Conservation (phyloP, 2,797 vertebrate genomes). For the Muscicapa striata region DNA sequence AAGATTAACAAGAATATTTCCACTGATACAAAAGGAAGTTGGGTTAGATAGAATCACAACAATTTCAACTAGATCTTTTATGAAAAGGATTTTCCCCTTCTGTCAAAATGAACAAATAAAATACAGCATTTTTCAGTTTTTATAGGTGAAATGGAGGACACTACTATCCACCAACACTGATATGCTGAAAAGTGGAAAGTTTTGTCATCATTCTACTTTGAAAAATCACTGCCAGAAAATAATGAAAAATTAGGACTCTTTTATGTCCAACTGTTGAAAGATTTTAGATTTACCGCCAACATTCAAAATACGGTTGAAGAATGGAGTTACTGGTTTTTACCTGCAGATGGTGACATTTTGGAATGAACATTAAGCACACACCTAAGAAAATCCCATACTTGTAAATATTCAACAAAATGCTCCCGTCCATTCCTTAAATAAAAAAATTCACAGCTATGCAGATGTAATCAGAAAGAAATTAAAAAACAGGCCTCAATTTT, state of each 20-base stretch:
- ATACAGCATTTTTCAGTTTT: not conserved
- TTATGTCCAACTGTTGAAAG: not conserved
- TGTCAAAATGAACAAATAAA: not conserved
- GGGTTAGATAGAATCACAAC: not conserved
- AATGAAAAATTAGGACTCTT: not conserved
- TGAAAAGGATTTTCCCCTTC: not conserved
- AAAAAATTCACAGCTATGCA: not conserved
- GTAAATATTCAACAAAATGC: not conserved
- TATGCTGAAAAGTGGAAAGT: not conserved
- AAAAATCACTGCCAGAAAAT: conserved; percentile 1
- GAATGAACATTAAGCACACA: not conserved
- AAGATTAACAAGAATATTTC: conserved; percentile 24
- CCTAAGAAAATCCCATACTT: not conserved
- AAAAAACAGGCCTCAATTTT: not conserved
- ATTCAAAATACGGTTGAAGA: not conserved
- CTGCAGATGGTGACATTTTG: not conserved
- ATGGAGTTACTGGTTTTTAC: not conserved
- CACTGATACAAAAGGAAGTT: not conserved
- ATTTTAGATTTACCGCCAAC: not conserved
- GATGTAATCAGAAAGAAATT: not conserved
- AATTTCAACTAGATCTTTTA: not conserved
- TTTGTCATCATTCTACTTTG: not conserved
- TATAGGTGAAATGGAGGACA: not conserved
- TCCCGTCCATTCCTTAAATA: not conserved
- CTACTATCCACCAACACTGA: not conserved